Conservation (phyloP, 1,140 invertebrate species). For the Steinernema khuongi region DNA sequence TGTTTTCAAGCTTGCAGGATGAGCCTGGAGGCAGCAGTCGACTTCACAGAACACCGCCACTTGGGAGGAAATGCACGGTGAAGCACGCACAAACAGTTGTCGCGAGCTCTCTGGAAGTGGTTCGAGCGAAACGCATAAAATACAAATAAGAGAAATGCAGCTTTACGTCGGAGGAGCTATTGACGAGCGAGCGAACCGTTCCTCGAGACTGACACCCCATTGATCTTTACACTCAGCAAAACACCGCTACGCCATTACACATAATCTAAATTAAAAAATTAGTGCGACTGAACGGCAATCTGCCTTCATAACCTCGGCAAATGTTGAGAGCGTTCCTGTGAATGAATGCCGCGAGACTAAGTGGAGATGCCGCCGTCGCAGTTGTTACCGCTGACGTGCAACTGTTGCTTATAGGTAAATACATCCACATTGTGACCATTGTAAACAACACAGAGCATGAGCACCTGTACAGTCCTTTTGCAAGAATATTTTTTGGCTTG, state of each 20-base stretch:
- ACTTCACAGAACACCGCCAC: neutral
- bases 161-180: neutral
- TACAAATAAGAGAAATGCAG: slow-evolving; percentile 11
- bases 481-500: no score
- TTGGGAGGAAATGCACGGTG: neutral
- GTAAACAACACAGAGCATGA: no score
- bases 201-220: neutral
- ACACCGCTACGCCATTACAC: neutral
- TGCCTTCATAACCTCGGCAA: neutral
- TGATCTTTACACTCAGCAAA: neutral
- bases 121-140: slow-evolving; percentile 12
- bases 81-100: neutral
- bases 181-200: neutral
- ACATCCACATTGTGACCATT: neutral
- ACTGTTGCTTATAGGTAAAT: slow-evolving; percentile 14
- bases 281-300: neutral
- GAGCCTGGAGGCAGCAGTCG: neutral
- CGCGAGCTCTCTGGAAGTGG: neutral
- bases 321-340: neutral
- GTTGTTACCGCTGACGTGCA: neutral
- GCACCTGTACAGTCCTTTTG: no score
- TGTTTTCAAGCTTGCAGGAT: neutral
- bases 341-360: neutral
- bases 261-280: neutral
- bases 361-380: neutral